Base-by-base conservation (phyloP, 2,888 invertebrate genomes). In the Antheraea assamensis region DNA sequence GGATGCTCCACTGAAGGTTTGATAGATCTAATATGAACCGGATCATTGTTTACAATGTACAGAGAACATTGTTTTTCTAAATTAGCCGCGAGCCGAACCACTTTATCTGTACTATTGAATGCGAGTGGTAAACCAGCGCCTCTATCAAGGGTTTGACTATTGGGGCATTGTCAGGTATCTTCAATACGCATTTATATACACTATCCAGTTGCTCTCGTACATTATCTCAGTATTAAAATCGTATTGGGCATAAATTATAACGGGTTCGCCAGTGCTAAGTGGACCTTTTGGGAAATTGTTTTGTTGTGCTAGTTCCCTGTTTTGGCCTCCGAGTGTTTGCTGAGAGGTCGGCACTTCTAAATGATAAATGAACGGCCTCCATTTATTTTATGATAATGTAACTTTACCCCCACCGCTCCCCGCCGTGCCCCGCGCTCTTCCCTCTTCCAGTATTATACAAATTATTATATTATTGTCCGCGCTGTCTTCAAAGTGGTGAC, bases 351-450 rank as follows among this genome's bases (percentile, higher is more conserved):
- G 31, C 64, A 58, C 73, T 66, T 61, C 73, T 74, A 72, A 72
- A 74, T 74, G 74, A 74, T 74, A 74, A 74, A 71, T 74, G 74
- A 74, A 71, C 52, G 68, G 71, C 68, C 66, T 49, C 70, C 64
- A 52, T 64, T 74, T 64, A 52, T 70, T 71, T 61, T 71, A 55
- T 71, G 71, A 72, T 61, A 72, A 61, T 64, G 24, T 42, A 52
- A 10, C 31, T 42, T 17, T 7, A n/a, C 30, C 49, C 31, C 64
- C 31, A 17, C 4, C 49, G n/a, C 31, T 19, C 5, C 15, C 4
- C 27, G 30, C 61, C 27, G 30, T 15, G 3, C 10, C 10, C 15
- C 2, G 24, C 61, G 61, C 61, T 30, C 27, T 17, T 30, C 17
- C 17, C 27, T 17, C 27, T 30, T 64, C 30, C 19, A 27, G 61